Evolutionary conservation across 2,888 invertebrate genomes (phyloP).

Genomic region (Brassicogethes aeneus): DNA sequence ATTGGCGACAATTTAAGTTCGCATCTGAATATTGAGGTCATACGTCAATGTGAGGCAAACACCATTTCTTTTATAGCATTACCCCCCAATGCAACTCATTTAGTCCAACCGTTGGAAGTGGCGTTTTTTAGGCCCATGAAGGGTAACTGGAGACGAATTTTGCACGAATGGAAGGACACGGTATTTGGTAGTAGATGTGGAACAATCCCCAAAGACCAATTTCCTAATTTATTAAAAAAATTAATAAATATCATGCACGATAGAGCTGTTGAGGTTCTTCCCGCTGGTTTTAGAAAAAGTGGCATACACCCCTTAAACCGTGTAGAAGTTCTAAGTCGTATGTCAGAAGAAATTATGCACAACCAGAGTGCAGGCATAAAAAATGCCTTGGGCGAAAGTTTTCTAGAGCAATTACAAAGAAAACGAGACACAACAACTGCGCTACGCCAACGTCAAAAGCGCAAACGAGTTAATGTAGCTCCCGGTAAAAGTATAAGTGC

Average conservation of each 20-base stretch:
- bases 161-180: conserved; percentile 11
- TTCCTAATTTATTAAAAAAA: conserved; percentile 10
- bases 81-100: no score
- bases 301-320: conserved; percentile 8
- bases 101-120: no score
- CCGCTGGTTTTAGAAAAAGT: conserved; percentile 11
- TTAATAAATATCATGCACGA: conserved; percentile 10
- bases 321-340: conserved; percentile 8
- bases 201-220: conserved; percentile 11
- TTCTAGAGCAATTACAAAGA: no score
- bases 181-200: conserved; percentile 12
- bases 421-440: no score
- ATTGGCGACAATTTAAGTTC: conserved; percentile 17
- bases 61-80: conserved; percentile 12
- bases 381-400: no score
- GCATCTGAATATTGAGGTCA: conserved; percentile 14
- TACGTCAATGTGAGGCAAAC: conserved; percentile 12
- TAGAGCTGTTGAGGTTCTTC: conserved; percentile 6
- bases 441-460: no score
- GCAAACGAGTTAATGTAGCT: no score
- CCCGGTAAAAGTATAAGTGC: no score
- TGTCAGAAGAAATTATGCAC: conserved; percentile 10
- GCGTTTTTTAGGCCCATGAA: no score
- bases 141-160: conserved; percentile 10
- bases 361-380: no score